Evolutionary conservation across 2,797 vertebrate species (phyloP).

Genomic region (Cebuella pygmaea): DNA sequence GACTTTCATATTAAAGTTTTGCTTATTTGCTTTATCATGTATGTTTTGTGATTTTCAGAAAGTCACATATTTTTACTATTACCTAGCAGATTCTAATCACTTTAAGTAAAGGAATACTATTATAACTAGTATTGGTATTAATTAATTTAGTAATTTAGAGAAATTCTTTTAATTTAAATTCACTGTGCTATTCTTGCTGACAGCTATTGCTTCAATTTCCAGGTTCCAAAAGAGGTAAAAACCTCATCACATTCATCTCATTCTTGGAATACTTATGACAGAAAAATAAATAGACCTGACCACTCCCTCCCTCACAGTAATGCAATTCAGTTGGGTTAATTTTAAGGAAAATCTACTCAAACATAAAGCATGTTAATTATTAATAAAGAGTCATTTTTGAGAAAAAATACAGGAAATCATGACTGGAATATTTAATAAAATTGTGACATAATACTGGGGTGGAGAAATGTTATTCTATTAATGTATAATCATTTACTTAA

Average conservation of each 20-base stretch:
- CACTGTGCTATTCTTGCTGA: background rate
- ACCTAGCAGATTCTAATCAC: background rate
- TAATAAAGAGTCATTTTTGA: background rate
- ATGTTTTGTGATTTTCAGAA: background rate
- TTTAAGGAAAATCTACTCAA: background rate
- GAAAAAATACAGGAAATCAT: background rate
- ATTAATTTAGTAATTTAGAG: background rate
- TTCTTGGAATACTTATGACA: background rate
- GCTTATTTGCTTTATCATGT: background rate
- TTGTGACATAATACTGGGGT: background rate
- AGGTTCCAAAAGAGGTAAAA: background rate
- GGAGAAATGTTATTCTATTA: background rate
- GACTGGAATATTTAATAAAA: background rate
- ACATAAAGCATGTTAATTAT: background rate
- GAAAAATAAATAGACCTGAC: background rate
- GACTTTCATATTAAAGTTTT: background rate
- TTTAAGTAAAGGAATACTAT: background rate
- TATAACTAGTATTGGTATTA: background rate
- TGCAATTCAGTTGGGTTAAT: background rate
- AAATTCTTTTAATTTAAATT: background rate
- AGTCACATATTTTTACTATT: background rate
- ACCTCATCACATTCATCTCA: rapidly evolving
- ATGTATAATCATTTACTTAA: background rate
- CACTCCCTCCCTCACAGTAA: background rate
- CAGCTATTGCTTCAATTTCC: background rate